Evolutionary conservation across 2,797 vertebrate genomes (phyloP), one percentile per base, ranked within the genome.

Genomic region (Selene dorsalis): DNA sequence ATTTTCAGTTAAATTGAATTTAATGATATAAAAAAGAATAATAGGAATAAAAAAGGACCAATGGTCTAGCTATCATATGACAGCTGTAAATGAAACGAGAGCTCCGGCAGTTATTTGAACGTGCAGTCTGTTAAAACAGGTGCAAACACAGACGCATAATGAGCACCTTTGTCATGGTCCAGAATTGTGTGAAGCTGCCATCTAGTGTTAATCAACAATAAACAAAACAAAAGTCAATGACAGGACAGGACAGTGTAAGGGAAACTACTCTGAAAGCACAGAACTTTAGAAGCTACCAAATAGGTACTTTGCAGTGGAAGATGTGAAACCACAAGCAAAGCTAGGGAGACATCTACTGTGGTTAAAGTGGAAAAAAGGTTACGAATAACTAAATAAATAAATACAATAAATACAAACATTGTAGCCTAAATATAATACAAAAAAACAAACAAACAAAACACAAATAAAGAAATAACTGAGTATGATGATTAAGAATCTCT

Each of bases 121-220:
- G 2, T 24, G n/a, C 59, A 50, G 11, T 38, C 28, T 61, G 52
- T 14, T 52, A 6, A 55, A 41, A 52, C 26, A 61, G 20, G 55
- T 32, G 30, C n/a, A 56, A 45, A 52, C 52, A 57, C 39, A 61
- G 47, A 50, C 22, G 55, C 41, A 52, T 72, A 69, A 86, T 76
- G 62, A 75, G 52, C 17, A 11, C 10, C 10, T 62, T 76, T 7
- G 72, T 85, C 67, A 59, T 16, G 81, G 22, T 50, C 68, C 75
- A 85, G 87, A 56, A 90, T 75, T 93, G 94, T 94, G 90, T 90
- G 56, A 92, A 95, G 92, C 94, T 94, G 94, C 94, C 94, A 94
- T 90, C 94, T 95, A 95, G 94, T 93, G 94, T 94, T 92, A 93
- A 90, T 83, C 69, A 93, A 84, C 83, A 86, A 89, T 47, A 83